Evolutionary conservation across 2,113 vertebrate genomes (phyloP), one percentile per base, ranked within the genome.

Genomic region (Heteronetta atricapilla): DNA sequence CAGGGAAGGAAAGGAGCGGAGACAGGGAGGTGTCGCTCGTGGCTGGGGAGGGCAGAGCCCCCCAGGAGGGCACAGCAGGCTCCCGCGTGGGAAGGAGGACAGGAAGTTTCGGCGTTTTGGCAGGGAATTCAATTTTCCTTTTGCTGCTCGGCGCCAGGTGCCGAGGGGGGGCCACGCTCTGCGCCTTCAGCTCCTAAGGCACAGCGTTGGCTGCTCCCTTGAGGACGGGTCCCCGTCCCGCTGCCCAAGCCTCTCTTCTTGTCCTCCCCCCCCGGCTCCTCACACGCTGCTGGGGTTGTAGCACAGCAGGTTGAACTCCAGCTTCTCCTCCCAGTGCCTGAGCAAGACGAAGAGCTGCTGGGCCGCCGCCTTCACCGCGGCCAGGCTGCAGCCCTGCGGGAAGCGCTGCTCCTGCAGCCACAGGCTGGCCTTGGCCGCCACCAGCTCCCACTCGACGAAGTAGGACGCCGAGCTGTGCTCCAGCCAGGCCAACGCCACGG

Each of bases 261-360:
- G 1, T 19, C 34, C 60, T 17, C 53, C 11, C 11, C 11, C 11
- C 4, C 19, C 40, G 40, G 22, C 55, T 40, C 11, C 4, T 95
- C 97, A 99, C 90, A 99, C 97, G 0, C 98, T 98, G 96, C 98
- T 98, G 0, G 99, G 99, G 97, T 99, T 99, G 96, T 99, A 99
- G 94, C 99, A 99, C 29, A 99, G 98, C 98, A 99, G 97, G 87
- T 99, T 99, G 93, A 99, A 98, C 90, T 99, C 98, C 87, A 99
- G 98, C 95, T 99, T 99, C 60, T 99, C 99, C 36, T 99, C 98
- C 99, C 99, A 99, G 97, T 99, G 99, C 67, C 99, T 97, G 89
- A 99, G 99, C 81, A 99, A 98, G 93, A 99, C 98, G 13, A 99
- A 99, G 31, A 99, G 98, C 97, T 99, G 99, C 93, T 99, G 99